Base-by-base conservation (phyloP, 53 echinoderm and acorn worm genomes). In the Luidia sarsii region DNA sequence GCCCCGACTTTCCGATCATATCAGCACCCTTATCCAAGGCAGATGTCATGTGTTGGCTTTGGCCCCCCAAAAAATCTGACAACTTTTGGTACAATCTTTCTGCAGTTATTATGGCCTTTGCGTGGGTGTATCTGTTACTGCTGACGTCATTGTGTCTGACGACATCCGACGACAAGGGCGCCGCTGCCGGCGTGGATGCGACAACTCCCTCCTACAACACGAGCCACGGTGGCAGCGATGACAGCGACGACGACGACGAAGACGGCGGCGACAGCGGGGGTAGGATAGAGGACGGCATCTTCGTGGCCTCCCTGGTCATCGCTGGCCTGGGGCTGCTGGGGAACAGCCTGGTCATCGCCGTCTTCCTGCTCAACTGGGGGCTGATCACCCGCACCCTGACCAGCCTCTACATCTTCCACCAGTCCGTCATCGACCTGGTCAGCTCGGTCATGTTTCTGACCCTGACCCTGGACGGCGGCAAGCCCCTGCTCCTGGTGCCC, bases 371-470 rank as follows among this genome's bases (percentile, higher is more conserved):
- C 1, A 88, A 88, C 72, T 71, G 90, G n/a, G 83, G 68, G 48
- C 50, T 84, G 23, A 82, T 88, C 64, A 82, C 90, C 64, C 79
- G 79, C 37, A 89, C 90, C 39, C 83, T 94, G 24, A 90, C 94
- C 9, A 94, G 80, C 65, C 71, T 90, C 15, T 79, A 89, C 62
- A 94, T 94, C 65, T 80, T 94, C 59, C 84, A 84, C 55, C 94
- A 94, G 51, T 85, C 94, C 20, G 50, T 94, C 30, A 94, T 94
- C 34, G 90, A 94, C 35, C 85, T 94, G 18, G 60, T 90, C 28
- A 89, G 88, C 46, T 86, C 94, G 16, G 65, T 86, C 15, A 73
- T 94, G 31, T 94, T 94, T 53, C 82, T 88, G 8, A 73, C 73
- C 20, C 73, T 63, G 18, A 63, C 64, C 9, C 48, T 77, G 8